A percentile compares a stretch with the other conserved stretches of the same genome.
Conservation (phyloP, 2,888 invertebrate species). For the Autographa gamma region DNA sequence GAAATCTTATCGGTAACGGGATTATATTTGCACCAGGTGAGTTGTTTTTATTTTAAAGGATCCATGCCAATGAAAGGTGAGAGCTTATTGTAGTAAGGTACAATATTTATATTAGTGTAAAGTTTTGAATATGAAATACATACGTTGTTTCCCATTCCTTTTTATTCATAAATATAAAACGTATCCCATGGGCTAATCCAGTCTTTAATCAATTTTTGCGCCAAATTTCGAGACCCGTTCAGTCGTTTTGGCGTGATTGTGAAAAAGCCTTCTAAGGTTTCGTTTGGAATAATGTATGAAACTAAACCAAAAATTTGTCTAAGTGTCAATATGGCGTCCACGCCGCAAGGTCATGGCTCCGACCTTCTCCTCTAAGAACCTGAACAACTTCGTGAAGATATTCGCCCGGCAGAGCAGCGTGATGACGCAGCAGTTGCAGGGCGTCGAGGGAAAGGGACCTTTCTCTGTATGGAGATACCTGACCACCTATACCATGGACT, state of each 20-base stretch:
- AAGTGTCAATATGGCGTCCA: constrained; percentile 63
- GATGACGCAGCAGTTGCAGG: constrained; percentile 58
- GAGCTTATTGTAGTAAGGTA: too few species aligned
- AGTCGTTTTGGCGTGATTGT: too few species aligned
- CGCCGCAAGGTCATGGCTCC: constrained; percentile 72
- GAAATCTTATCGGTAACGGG: constrained; percentile 55
- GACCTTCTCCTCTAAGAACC: constrained; percentile 65
- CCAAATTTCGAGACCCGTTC: too few species aligned
- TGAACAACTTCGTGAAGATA: constrained; percentile 64
- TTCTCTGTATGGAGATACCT: constrained; percentile 70
- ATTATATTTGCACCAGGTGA: constrained; percentile 67
- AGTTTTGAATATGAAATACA: too few species aligned
- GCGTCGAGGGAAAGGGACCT: constrained; percentile 51
- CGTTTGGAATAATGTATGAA: too few species aligned
- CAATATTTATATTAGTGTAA: too few species aligned
- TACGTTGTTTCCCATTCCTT: too few species aligned
- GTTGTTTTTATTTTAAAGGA: neutral
- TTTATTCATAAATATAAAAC: too few species aligned
- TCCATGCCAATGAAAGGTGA: neutral
- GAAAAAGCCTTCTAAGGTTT: too few species aligned
- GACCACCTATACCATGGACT: constrained; percentile 68
- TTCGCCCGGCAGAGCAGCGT: constrained; percentile 64
- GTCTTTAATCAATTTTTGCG: too few species aligned
- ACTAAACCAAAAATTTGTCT: neutral
- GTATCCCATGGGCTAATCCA: too few species aligned